Percentiles rank a stretch among this genome's conserved stretches.
Evolutionary conservation across 2,113 vertebrate genomes (phyloP).

Genomic region (Callorhinus ursinus): DNA sequence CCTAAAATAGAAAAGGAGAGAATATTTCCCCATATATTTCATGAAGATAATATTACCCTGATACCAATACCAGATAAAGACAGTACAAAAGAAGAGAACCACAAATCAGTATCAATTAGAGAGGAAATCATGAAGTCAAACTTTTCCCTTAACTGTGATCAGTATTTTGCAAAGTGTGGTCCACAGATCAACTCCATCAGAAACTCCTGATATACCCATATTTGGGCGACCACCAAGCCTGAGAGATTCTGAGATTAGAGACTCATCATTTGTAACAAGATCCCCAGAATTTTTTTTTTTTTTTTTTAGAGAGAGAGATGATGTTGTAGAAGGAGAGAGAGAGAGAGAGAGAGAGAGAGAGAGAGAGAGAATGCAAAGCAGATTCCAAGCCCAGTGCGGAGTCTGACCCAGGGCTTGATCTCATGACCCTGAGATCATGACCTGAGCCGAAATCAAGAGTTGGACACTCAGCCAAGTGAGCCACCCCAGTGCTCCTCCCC

Average conservation of each 20-base stretch:
- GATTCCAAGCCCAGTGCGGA: background rate
- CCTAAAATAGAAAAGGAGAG: background rate
- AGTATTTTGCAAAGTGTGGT: background rate
- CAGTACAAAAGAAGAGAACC: background rate
- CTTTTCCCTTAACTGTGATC: background rate
- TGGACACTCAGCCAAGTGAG: background rate
- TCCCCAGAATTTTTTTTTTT: background rate
- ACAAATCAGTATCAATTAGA: background rate
- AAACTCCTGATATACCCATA: background rate
- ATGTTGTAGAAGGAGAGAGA: background rate
- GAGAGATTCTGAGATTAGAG: background rate
- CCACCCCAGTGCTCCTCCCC: background rate
- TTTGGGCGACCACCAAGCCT: background rate
- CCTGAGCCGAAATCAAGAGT: background rate
- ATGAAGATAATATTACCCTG: background rate
- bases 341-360: background rate
- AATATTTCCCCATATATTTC: background rate
- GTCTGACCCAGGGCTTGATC: background rate
- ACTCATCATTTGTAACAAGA: background rate
- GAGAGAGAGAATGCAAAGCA: background rate
- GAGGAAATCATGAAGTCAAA: background rate
- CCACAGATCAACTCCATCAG: background rate
- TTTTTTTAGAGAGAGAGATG: too few relatives aligned
- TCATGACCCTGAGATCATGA: background rate
- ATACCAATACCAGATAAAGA: background rate